Evolutionary conservation across 2,797 vertebrate species (phyloP), one percentile per base, ranked within the genome.

Genomic region (Parauchenoglanis punctatus): DNA sequence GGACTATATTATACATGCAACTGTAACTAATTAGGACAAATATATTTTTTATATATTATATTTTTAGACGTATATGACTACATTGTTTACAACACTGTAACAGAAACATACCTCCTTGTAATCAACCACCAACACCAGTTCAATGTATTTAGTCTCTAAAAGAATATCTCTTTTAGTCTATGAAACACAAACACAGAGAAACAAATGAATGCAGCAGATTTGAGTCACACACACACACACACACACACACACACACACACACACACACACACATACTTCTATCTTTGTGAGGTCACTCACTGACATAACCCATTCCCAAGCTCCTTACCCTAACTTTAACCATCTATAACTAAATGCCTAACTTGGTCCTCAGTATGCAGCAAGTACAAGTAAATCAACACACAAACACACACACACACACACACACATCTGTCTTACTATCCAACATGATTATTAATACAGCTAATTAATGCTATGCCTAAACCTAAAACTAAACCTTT

Each of bases 61-160:
- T 40, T 40, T 31, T 23, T 75, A 7, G 18, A 76, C 4, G 31
- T 44, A 44, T 15, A 52, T 40, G 49, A 68, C 7, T 52, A 3
- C 35, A 59, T 25, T 46, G 6, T n/a, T 7, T 20, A n/a, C 10
- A 40, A 52, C 56, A 63, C 5, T 25, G 40, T 20, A n/a, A 84
- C 0, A 82, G 56, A 68, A 31, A 81, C 40, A 49, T 40, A 99
- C 98, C 95, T 98, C 97, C 0, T 97, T 89, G 8, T 97, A 96
- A 78, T 99, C 97, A 0, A 94, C 97, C 85, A 99, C 97, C 88
- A 99, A 94, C 92, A 97, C 97, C 94, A 99, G 94, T 87, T 99
- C 98, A 61, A 99, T 95, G 4, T 96, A 96, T 28, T 95, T 97
- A 80, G 94, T 96, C 94, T 97, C 96, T 0, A 93, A 91, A 59